These are phyloP conservation scores for Tragelaphus imberbis DNA, from an alignment of 2,113 vertebrate species.

Conservation along the genomic window DNA sequence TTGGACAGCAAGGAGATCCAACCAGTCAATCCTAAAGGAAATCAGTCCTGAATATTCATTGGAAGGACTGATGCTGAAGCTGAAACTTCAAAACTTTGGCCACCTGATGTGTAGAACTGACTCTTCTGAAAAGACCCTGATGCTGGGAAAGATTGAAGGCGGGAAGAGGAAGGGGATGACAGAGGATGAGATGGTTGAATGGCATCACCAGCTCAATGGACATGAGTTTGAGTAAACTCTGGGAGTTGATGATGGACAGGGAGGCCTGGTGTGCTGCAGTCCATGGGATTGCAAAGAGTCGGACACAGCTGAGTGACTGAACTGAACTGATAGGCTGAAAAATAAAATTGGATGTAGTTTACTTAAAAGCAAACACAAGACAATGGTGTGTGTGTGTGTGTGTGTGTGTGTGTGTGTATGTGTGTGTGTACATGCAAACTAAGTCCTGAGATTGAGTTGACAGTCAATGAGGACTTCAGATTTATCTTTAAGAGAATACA, in stretches of 20 bases:
- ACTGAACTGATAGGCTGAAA: background rate
- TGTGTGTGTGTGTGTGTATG: background rate
- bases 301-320: background rate
- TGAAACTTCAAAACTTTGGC: background rate
- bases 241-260: background rate
- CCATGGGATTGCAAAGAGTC: background rate
- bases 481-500: background rate
- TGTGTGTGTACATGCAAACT: background rate
- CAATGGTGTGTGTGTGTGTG: background rate
- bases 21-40: background rate
- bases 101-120: background rate
- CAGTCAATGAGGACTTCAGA: background rate
- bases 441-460: background rate
- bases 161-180: background rate
- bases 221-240: background rate
- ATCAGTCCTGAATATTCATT: background rate
- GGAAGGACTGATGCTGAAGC: background rate
- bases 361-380: background rate
- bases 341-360: background rate
- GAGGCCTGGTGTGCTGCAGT: background rate
- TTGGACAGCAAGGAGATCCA: background rate
- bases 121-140: background rate
- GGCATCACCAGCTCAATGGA: background rate
- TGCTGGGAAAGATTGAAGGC: background rate
- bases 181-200: background rate